Evolutionary conservation across 2,113 vertebrate genomes (phyloP), one percentile per base, ranked within the genome.

Genomic region (Bos indicus): DNA sequence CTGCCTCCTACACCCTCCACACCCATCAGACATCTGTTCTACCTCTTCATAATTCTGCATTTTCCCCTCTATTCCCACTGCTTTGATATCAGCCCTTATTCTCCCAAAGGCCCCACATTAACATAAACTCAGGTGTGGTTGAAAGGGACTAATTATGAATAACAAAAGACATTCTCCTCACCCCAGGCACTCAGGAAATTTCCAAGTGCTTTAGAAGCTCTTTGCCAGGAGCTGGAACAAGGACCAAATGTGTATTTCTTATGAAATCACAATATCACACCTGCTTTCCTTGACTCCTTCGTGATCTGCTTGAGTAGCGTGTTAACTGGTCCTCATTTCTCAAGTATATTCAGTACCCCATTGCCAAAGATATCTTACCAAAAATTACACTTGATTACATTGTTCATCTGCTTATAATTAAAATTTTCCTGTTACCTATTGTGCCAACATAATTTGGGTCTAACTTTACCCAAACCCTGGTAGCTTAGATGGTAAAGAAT

Each of bases 401-500:
- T 90, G 19, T 78, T 96, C 28, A 59, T 87, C 57, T 96, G 83
- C 90, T 96, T 87, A n/a, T 83, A 85, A 59, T 67, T 80, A 85
- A 80, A 40, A 10, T 30, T 64, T 89, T 93, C 54, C 7, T 28
- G 16, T 90, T 82, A 54, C 30, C 84, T 80, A 54, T 26, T 12
- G 33, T 80, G 80, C 56, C 62, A 62, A 25, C 51, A 60, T 62
- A 84, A 74, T 87, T 77, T 71, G 88, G 10, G 15, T 91, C 82
- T 91, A 54, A 74, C 74, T 84, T 88, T 84, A 40, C 10, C 67
- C 11, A 74, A 40, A 40, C 36, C 5, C 36, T 40, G 67, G 67
- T 74, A 40, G 67, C 67, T 74, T 74, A 74, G 67, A 40, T 74
- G 21, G 36, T 74, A 40, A 40, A 74, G 67, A 74, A 74, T 74